phyloP scores from a whole-genome alignment of 2,113 vertebrate species.

The Callipepla californica region DNA sequence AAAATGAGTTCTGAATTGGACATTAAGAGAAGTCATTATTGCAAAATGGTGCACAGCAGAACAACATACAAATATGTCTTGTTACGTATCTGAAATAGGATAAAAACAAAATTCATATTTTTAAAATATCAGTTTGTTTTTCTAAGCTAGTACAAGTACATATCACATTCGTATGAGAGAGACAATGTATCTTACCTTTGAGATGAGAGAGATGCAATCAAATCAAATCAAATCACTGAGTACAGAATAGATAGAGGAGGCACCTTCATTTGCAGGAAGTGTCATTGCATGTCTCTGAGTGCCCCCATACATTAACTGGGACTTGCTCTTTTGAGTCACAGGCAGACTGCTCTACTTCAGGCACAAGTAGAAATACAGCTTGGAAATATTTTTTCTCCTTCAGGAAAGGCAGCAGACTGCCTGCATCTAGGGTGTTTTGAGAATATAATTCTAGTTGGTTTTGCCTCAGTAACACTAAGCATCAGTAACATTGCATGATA shows the following conservation, averaged over 20 bases:
- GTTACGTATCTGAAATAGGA: neutral
- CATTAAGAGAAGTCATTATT: neutral
- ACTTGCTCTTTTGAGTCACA: neutral
- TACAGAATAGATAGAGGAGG: neutral
- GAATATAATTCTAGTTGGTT: neutral
- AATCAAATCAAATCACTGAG: neutral
- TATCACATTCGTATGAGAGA: neutral
- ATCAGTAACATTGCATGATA: neutral
- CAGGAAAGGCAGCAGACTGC: neutral
- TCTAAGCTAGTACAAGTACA: neutral
- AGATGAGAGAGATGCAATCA: neutral
- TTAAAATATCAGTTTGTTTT: neutral
- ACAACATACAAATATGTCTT: neutral
- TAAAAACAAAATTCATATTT: neutral
- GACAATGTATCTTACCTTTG: neutral
- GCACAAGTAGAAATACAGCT: neutral
- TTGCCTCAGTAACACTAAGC: neutral
- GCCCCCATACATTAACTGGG: neutral
- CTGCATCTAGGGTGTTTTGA: neutral
- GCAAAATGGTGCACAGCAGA: neutral
- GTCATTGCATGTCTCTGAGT: neutral
- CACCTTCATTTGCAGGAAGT: neutral
- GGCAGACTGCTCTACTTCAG: neutral
- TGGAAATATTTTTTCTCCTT: neutral
- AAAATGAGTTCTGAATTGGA: neutral